phyloP scores from a whole-genome alignment of 2,888 invertebrate genomes.

The Noctua comes region DNA sequence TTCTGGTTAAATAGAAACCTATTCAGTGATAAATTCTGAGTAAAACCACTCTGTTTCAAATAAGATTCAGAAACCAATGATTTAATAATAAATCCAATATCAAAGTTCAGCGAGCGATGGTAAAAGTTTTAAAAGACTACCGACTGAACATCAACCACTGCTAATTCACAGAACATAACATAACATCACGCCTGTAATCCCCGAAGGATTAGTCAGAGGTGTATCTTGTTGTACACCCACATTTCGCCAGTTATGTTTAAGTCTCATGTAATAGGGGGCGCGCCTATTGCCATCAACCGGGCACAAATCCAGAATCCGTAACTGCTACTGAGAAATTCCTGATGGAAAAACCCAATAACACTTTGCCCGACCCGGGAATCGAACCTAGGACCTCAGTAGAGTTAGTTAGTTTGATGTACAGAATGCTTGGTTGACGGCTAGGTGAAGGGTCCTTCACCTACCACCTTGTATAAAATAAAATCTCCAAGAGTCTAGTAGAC shows the following conservation, averaged over 20 bases:
- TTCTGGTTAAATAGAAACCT: neutral
- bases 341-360: no score
- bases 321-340: no score
- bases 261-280: no score
- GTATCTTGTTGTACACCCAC: no score
- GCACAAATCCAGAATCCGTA: no score
- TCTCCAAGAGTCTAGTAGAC: neutral
- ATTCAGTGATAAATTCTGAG: constrained; percentile 9
- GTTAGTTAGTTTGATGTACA: neutral
- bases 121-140: neutral
- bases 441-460: no score
- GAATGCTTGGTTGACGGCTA: neutral
- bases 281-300: no score
- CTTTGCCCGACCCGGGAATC: no score
- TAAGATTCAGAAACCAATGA: constrained; percentile 8
- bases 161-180: no score
- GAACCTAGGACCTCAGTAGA: neutral
- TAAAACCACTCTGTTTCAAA: constrained; percentile 24
- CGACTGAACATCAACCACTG: neutral
- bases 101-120: neutral
- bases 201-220: no score
- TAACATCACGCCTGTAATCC: no score
- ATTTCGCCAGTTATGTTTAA: no score
- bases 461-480: neutral
- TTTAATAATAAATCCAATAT: constrained; percentile 25